These are phyloP conservation scores for Sclerurus mexicanus DNA, from an alignment of 2,113 vertebrate genomes.

Conservation along the genomic window DNA sequence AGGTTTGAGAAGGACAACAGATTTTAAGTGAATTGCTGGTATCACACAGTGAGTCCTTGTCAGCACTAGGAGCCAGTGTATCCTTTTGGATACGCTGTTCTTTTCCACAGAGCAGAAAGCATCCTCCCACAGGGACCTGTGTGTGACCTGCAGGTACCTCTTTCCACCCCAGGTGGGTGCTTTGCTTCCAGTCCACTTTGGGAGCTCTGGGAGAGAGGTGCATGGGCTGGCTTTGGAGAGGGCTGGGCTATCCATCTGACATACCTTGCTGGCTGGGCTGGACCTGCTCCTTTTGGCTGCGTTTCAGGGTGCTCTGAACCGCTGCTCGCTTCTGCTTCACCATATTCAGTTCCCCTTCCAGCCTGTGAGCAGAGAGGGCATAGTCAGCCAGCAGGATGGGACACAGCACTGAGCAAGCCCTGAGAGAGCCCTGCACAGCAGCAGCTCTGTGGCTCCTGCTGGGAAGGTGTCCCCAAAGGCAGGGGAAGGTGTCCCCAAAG, in stretches of 20 bases:
- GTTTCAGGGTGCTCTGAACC: slow-evolving; percentile 72
- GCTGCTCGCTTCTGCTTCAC: slow-evolving; percentile 83
- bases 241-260: neutral
- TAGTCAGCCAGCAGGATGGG: neutral
- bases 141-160: neutral
- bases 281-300: slow-evolving; percentile 59
- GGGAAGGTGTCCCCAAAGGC: neutral
- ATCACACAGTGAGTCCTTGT: neutral
- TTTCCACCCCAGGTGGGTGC: neutral
- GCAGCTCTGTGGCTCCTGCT: neutral
- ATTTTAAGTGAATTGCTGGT: neutral
- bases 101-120: neutral
- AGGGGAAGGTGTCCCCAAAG: neutral
- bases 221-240: neutral
- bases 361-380: slow-evolving; percentile 61
- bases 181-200: neutral
- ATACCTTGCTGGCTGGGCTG: slow-evolving; percentile 73
- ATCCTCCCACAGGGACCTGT: neutral
- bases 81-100: neutral
- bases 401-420: neutral
- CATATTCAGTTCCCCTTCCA: slow-evolving; percentile 80
- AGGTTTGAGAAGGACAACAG: neutral
- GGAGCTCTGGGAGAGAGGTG: neutral
- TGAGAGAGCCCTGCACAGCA: neutral
- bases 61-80: neutral